These are phyloP conservation scores for Lacanobia oleracea DNA, from an alignment of 2,888 invertebrate genomes.

Conservation along the genomic window DNA sequence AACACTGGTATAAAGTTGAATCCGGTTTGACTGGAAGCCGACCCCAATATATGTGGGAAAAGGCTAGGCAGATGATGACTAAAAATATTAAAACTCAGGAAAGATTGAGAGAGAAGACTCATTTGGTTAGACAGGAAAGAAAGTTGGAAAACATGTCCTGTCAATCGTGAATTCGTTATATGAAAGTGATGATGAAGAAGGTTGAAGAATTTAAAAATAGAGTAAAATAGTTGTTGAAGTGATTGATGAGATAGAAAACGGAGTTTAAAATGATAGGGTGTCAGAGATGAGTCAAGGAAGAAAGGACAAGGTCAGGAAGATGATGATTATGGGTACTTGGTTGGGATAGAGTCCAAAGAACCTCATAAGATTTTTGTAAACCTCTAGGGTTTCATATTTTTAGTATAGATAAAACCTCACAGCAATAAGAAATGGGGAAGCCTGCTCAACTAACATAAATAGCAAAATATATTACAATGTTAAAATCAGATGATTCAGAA, in stretches of 20 bases:
- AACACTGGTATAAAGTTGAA: too few species aligned
- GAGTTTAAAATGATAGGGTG: neutral
- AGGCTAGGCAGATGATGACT: too few species aligned
- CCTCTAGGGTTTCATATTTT: neutral
- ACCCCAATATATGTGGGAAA: too few species aligned
- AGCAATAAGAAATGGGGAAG: neutral
- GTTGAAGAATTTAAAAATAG: too few species aligned
- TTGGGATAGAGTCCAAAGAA: neutral
- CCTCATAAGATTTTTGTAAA: neutral
- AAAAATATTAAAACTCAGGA: neutral
- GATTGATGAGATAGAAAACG: neutral
- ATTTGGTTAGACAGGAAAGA: neutral
- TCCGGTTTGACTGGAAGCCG: too few species aligned
- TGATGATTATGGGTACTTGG: neutral
- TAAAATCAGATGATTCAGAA: slow-evolving; percentile 60
- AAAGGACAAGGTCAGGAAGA: neutral
- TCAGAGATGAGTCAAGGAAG: neutral
- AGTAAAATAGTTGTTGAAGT: too few species aligned
- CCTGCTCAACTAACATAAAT: neutral
- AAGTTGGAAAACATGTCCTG: neutral
- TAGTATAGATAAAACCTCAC: neutral
- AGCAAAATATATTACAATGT: slow-evolving; percentile 45
- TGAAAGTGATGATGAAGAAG: neutral
- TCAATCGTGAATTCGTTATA: neutral
- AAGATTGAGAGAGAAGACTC: neutral